Conservation (phyloP, 1,140 invertebrate species). For the Brachionus rotundiformis region DNA sequence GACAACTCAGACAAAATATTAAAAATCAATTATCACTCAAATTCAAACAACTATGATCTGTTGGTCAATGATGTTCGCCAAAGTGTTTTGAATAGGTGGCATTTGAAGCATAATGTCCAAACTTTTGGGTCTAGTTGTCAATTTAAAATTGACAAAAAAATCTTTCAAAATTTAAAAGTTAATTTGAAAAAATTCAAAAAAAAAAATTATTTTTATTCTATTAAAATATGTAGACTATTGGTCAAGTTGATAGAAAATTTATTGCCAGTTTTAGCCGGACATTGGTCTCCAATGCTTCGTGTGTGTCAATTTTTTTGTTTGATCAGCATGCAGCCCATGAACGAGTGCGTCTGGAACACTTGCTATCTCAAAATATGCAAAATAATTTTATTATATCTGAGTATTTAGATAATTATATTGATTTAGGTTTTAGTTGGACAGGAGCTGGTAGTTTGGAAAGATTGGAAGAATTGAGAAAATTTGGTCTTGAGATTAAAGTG, state of each 20-base stretch:
- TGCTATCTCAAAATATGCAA: background rate
- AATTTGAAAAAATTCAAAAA: background rate
- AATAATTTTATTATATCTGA: background rate
- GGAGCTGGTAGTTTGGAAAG: background rate
- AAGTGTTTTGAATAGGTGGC: background rate
- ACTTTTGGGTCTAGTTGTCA: background rate
- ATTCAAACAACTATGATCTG: background rate
- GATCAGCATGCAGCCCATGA: constrained; percentile 50
- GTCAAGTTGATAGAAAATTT: constrained; percentile 45
- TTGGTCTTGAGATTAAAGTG: background rate
- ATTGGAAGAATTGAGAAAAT: background rate
- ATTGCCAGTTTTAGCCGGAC: background rate
- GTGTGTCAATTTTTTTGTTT: constrained; percentile 21
- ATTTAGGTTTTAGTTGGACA: background rate
- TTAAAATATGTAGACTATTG: background rate
- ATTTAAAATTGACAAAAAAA: background rate
- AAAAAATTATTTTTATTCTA: background rate
- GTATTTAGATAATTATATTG: background rate
- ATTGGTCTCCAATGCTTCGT: background rate
- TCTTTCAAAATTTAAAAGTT: constrained; percentile 27
- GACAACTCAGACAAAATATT: background rate
- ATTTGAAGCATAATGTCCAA: background rate
- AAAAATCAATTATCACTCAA: background rate
- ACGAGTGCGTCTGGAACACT: constrained; percentile 36
- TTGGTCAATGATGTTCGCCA: background rate